phyloP scores from a whole-genome alignment of 2,797 vertebrate species.

The Arrhamphus sclerolepis region DNA sequence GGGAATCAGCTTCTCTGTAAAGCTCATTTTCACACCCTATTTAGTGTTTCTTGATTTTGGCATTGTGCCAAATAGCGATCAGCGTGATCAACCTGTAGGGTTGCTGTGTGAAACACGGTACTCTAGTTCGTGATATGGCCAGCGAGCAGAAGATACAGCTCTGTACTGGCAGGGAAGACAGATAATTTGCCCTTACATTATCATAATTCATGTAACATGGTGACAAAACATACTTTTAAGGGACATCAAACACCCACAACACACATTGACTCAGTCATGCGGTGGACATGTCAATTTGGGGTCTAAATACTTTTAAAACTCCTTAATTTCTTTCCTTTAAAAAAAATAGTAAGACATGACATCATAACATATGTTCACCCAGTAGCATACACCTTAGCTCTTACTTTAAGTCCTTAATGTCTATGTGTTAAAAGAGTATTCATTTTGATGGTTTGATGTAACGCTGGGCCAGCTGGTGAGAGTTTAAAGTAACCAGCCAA shows the following conservation, averaged over 20 bases:
- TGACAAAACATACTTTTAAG: not conserved
- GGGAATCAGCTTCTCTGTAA: constrained; percentile 4
- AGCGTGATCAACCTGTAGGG: constrained; percentile 35
- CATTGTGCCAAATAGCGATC: constrained; percentile 46
- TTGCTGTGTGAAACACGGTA: constrained; percentile 18
- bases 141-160: constrained; percentile 1
- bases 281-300: too few relatives aligned
- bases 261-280: too few relatives aligned
- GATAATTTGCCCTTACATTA: constrained; percentile 8
- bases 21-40: constrained; percentile 36
- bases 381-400: not conserved
- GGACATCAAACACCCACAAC: too few relatives aligned
- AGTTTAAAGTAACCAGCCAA: constrained; percentile 16
- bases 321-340: too few relatives aligned
- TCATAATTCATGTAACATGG: not conserved
- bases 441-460: constrained; percentile 49
- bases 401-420: constrained; percentile 18
- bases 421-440: constrained; percentile 32
- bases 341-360: too few relatives aligned
- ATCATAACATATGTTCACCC: too few relatives aligned
- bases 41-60: constrained; percentile 60
- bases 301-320: too few relatives aligned
- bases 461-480: constrained; percentile 10
- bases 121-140: constrained; percentile 13
- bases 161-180: constrained; percentile 12